Percentiles rank a stretch among this genome's conserved stretches.
Evolutionary conservation across 2,888 invertebrate genomes (phyloP).

Genomic region (Rhopalosiphum nymphaeae): DNA sequence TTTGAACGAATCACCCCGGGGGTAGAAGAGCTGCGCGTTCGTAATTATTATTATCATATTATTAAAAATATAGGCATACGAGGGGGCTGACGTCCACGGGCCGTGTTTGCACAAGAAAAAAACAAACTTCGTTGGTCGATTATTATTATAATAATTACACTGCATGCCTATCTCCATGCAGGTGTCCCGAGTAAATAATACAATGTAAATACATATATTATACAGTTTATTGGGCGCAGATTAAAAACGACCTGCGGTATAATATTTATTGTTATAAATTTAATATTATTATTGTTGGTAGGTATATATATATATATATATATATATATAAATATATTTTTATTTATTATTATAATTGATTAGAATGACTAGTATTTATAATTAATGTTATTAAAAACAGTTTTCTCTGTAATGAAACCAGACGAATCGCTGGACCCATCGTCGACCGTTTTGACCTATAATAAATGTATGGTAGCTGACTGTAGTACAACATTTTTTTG

Average conservation of each 20-base stretch:
- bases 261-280: not conserved
- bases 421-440: not conserved
- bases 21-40: conserved; percentile 29
- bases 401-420: not conserved
- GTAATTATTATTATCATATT: conserved; percentile 35
- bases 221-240: not conserved
- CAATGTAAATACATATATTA: not conserved
- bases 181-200: conserved; percentile 34
- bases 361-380: no score
- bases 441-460: not conserved
- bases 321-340: not conserved
- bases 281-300: not conserved
- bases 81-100: conserved; percentile 19
- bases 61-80: not conserved
- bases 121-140: conserved; percentile 47
- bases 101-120: conserved; percentile 60
- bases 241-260: not conserved
- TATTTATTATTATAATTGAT: not conserved
- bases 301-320: no score
- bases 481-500: not conserved
- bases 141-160: conserved; percentile 59
- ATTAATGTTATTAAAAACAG: not conserved
- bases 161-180: not conserved
- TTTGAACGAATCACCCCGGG: conserved; percentile 14
- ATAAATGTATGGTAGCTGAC: not conserved